A percentile compares a stretch with the other conserved stretches of the same genome.
Evolutionary conservation across 92 coral and sea anemone genomes (phyloP).

Genomic region (Zoanthus solanderi): DNA sequence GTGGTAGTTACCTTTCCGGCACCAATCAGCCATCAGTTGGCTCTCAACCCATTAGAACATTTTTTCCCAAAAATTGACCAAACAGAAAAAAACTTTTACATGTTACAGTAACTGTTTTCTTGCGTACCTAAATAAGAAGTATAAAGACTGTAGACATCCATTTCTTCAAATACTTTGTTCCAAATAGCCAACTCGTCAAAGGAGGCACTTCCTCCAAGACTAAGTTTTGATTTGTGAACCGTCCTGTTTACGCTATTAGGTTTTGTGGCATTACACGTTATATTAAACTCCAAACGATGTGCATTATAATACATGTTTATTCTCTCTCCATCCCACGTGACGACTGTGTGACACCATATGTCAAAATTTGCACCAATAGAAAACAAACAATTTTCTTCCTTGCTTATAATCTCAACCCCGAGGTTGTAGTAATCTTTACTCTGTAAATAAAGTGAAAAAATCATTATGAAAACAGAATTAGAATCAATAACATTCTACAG

Average conservation of each 20-base stretch:
- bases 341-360: conserved; percentile 22
- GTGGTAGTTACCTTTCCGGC: too few species aligned
- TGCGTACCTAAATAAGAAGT: conserved; percentile 19
- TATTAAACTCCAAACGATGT: not conserved
- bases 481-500: too few species aligned
- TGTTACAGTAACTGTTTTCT: not conserved
- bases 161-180: not conserved
- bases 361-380: not conserved
- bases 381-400: not conserved
- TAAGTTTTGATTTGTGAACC: not conserved
- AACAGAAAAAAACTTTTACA: too few species aligned
- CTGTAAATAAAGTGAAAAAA: not conserved
- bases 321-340: conserved; percentile 17
- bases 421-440: not conserved
- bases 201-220: conserved; percentile 6
- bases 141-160: not conserved
- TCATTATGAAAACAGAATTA: not conserved
- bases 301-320: not conserved
- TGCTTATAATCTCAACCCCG: not conserved
- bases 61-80: too few species aligned
- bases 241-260: not conserved
- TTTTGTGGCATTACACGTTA: not conserved
- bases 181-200: conserved; percentile 29
- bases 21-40: too few species aligned
- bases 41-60: too few species aligned